Percentiles rank a stretch among this genome's conserved stretches.
phyloP scores from a whole-genome alignment of 2,797 vertebrate genomes.

The Buceros bicornis region DNA sequence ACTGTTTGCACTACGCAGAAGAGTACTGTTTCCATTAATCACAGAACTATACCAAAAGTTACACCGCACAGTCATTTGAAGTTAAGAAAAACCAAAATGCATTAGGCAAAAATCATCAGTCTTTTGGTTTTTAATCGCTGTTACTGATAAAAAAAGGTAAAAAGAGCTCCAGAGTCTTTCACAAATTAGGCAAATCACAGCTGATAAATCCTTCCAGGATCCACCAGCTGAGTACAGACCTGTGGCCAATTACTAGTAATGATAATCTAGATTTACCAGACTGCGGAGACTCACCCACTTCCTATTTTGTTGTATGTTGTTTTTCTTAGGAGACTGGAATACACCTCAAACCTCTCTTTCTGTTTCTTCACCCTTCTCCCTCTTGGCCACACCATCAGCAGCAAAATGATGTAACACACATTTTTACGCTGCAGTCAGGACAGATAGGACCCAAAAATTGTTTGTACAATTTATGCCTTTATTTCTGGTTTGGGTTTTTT shows the following conservation, averaged over 20 bases:
- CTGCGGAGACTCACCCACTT: neutral
- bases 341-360: neutral
- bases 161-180: neutral
- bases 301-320: neutral
- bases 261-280: neutral
- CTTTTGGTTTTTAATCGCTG: neutral
- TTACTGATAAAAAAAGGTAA: neutral
- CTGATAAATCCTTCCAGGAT: neutral
- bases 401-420: neutral
- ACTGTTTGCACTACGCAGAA: neutral
- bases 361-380: neutral
- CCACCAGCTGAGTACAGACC: neutral
- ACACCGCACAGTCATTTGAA: neutral
- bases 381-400: fast-evolving
- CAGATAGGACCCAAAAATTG: neutral
- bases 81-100: neutral
- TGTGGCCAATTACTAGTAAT: neutral
- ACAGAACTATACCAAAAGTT: neutral
- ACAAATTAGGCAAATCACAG: neutral
- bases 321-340: neutral
- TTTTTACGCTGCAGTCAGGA: neutral
- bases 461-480: neutral
- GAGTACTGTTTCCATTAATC: neutral
- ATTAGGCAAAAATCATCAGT: neutral
- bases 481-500: neutral